Percentiles rank a stretch among this genome's conserved stretches.
Evolutionary conservation across 1,140 invertebrate genomes (phyloP).

Genomic region (Melipona quadrifasciata): DNA sequence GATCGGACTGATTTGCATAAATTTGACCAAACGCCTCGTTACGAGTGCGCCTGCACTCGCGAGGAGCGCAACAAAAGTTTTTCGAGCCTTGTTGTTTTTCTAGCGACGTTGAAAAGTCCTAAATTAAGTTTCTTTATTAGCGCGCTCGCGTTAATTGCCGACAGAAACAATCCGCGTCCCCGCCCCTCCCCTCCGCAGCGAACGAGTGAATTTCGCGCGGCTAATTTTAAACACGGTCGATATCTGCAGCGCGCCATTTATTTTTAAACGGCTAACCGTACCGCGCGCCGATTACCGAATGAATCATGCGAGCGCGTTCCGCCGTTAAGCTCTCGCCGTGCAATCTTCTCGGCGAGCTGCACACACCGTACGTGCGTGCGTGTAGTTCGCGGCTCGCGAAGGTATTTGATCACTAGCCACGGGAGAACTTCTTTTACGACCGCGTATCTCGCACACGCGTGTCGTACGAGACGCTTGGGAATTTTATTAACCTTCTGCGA

Average conservation of each 20-base stretch:
- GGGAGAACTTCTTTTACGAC: not conserved
- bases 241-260: not conserved
- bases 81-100: not conserved
- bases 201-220: constrained; percentile 1
- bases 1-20: constrained; percentile 74
- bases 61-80: not conserved
- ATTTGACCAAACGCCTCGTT: constrained; percentile 77
- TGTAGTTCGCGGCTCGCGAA: not conserved
- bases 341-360: not conserved
- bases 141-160: not conserved
- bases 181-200: too few relatives aligned
- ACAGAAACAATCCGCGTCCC: not conserved
- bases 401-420: not conserved
- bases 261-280: constrained; percentile 13
- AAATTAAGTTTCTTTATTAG: constrained; percentile 10
- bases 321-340: not conserved
- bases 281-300: constrained; percentile 6
- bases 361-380: too few relatives aligned
- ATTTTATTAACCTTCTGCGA: too few relatives aligned
- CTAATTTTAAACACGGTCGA: constrained; percentile 9
- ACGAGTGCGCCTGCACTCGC: constrained; percentile 61
- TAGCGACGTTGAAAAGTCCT: too few relatives aligned
- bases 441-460: too few relatives aligned
- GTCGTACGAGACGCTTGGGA: too few relatives aligned
- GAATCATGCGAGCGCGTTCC: constrained; percentile 15